Evolutionary conservation across 2,113 vertebrate species (phyloP).

Genomic region (pig (Sus scrofa)): DNA sequence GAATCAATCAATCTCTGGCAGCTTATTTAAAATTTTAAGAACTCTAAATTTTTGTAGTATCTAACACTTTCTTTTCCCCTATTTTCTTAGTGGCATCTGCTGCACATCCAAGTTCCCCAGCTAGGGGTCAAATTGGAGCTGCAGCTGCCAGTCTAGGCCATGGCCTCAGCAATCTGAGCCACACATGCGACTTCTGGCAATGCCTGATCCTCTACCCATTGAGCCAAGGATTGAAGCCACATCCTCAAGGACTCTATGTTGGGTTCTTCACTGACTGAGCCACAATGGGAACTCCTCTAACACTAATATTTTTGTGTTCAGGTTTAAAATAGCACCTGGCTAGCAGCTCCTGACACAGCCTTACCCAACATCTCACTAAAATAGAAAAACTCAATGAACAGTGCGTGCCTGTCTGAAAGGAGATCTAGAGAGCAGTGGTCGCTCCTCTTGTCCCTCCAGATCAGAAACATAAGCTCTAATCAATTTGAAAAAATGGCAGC

Average conservation of each 20-base stretch:
- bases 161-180: no score
- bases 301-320: background rate
- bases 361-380: constrained; percentile 32
- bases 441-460: background rate
- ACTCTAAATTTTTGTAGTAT: constrained; percentile 37
- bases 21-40: constrained; percentile 52
- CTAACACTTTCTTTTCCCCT: background rate
- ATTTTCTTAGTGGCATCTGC: no score
- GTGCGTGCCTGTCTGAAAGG: background rate
- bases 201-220: no score
- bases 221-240: no score
- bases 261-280: no score
- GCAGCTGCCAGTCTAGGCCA: no score
- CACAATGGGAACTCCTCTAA: background rate
- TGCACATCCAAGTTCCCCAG: no score
- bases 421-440: background rate
- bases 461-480: constrained; percentile 21
- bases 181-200: no score
- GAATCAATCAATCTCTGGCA: constrained; percentile 1
- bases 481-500: background rate
- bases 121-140: no score
- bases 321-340: background rate
- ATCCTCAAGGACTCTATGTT: no score
- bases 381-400: background rate
- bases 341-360: background rate